A percentile compares a stretch with the other conserved stretches of the same genome.
Conservation (phyloP, 2,888 invertebrate genomes). For the Nymphalis c-album region DNA sequence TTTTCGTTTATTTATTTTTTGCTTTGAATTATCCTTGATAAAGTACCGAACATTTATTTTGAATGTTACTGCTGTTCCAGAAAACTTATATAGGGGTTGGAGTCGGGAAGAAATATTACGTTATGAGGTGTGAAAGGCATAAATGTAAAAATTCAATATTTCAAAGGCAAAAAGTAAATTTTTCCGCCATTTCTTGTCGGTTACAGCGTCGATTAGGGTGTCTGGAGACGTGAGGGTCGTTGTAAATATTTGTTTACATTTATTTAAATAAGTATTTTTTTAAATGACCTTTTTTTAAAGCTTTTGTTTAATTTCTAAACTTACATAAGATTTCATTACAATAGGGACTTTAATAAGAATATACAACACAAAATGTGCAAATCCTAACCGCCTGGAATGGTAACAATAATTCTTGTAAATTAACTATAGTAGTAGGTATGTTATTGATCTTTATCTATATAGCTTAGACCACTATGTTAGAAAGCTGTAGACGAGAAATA, state of each 20-base stretch:
- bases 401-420: too few relatives aligned
- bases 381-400: too few relatives aligned
- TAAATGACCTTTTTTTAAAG: too few relatives aligned
- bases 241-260: constrained; percentile 31
- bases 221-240: constrained; percentile 40
- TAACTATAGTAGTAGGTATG: too few relatives aligned
- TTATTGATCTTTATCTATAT: too few relatives aligned
- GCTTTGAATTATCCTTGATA: constrained; percentile 57
- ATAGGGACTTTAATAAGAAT: too few relatives aligned
- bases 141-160: constrained; percentile 81
- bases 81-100: constrained; percentile 69
- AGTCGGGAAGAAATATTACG: constrained; percentile 76
- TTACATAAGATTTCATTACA: too few relatives aligned
- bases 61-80: constrained; percentile 74
- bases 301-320: too few relatives aligned
- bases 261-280: constrained; percentile 1
- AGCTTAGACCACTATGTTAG: too few relatives aligned
- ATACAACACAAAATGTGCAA: too few relatives aligned
- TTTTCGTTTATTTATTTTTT: background rate
- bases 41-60: constrained; percentile 79
- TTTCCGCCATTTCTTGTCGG: constrained; percentile 66
- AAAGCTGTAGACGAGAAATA: too few relatives aligned
- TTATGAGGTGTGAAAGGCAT: constrained; percentile 81
- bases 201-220: constrained; percentile 60
- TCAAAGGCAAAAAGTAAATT: constrained; percentile 66